These are phyloP conservation scores for Channallabes apus DNA, from an alignment of 2,797 vertebrate species.

Conservation along the genomic window DNA sequence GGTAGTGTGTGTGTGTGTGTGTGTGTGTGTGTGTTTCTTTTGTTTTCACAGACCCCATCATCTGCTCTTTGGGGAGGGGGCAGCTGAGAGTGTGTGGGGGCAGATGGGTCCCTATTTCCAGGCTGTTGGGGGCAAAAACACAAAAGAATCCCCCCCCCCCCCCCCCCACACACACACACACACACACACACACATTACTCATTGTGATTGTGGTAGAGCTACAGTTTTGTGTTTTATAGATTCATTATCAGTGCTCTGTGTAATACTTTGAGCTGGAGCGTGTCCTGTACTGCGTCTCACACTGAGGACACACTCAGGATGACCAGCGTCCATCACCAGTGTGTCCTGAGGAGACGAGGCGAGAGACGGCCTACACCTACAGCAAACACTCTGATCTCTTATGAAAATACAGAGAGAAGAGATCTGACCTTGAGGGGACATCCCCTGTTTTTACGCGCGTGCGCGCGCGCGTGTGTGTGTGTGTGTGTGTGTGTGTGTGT, in stretches of 20 bases:
- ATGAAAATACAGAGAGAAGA: neutral
- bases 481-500: neutral
- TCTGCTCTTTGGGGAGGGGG: constrained; percentile 9
- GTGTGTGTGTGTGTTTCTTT: neutral
- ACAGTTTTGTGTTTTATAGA: neutral
- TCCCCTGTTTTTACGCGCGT: too few relatives aligned
- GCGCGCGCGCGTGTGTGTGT: neutral
- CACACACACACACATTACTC: too few relatives aligned
- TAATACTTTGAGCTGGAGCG: neutral
- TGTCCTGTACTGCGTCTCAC: neutral
- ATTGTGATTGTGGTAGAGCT: too few relatives aligned
- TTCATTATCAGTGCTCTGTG: neutral
- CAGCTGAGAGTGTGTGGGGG: constrained; percentile 53
- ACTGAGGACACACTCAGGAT: neutral
- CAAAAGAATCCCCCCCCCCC: constrained; percentile 56
- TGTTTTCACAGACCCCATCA: constrained; percentile 19
- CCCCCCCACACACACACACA: neutral
- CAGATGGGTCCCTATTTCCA: constrained; percentile 38
- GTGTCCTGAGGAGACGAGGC: neutral
- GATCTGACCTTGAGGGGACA: neutral
- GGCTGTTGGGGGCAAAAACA: constrained; percentile 46
- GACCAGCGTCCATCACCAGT: neutral
- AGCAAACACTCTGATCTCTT: neutral
- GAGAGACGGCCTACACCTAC: neutral
- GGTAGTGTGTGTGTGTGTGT: too few relatives aligned